Evolutionary conservation across 2,888 invertebrate genomes (phyloP).

Genomic region (Listrodromus nycthemerus): DNA sequence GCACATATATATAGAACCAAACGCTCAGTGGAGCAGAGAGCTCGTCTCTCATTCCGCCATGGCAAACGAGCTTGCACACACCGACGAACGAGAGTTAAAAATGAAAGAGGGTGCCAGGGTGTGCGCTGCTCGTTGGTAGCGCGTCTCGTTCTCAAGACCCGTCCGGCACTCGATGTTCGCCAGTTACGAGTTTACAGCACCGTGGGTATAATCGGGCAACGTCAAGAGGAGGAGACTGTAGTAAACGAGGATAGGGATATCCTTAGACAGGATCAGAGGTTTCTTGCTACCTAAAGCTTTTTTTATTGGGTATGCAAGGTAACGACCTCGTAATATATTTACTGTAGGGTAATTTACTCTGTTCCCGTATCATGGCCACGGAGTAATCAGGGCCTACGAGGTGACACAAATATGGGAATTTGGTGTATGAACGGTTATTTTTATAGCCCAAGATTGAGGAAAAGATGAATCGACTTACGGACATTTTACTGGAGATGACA

Average conservation of each 20-base stretch:
- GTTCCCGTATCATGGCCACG: not conserved
- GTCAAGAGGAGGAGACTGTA: not conserved
- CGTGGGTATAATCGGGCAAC: not conserved
- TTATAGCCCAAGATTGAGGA: not conserved
- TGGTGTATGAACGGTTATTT: not conserved
- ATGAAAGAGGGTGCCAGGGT: conserved; percentile 60
- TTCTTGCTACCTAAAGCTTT: conserved; percentile 12
- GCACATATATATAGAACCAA: conserved; percentile 18
- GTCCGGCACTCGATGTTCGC: conserved; percentile 6
- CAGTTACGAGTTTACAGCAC: conserved; percentile 20
- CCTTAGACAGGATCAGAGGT: not conserved
- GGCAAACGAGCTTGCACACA: conserved; percentile 64
- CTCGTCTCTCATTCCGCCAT: conserved; percentile 24
- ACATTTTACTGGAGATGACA: too few species aligned
- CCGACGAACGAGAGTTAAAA: conserved; percentile 66
- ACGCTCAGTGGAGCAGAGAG: conserved; percentile 20
- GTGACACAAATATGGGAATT: not conserved
- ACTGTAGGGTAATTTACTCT: too few species aligned
- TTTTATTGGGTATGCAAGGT: not conserved
- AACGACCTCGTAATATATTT: not conserved
- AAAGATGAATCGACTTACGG: too few species aligned
- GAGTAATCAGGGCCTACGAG: not conserved
- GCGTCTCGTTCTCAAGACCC: conserved; percentile 43
- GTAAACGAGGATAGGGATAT: conserved; percentile 4
- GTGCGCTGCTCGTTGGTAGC: conserved; percentile 43